These are phyloP conservation scores for Eubucco bourcierii DNA, from an alignment of 2,113 vertebrate genomes.

Conservation along the genomic window DNA sequence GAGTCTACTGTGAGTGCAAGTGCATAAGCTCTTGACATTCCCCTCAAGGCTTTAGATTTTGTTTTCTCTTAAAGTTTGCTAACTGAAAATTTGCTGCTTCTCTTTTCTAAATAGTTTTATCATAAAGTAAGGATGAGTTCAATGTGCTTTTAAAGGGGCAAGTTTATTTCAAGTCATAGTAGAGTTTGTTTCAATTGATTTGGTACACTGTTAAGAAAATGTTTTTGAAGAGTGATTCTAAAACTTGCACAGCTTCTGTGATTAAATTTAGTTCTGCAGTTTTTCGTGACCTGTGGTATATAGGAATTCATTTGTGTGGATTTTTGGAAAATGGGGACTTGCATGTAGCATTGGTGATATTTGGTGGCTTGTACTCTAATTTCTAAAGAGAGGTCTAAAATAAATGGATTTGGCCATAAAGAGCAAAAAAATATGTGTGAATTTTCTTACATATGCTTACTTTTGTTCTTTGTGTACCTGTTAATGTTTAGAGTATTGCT, in stretches of 20 bases:
- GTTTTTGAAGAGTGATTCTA: not conserved
- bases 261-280: not conserved
- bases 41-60: not conserved
- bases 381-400: not conserved
- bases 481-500: not conserved
- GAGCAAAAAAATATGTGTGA: not conserved
- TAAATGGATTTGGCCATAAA: not conserved
- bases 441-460: not conserved
- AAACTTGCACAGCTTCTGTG: not conserved
- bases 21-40: not conserved
- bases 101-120: not conserved
- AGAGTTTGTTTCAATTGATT: not conserved
- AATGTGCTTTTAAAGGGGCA: not conserved
- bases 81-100: not conserved
- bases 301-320: not conserved
- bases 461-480: not conserved
- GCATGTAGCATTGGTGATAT: not conserved
- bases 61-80: not conserved
- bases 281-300: not conserved
- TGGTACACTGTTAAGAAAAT: not conserved
- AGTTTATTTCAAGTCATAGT: not conserved
- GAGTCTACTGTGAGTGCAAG: not conserved
- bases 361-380: not conserved
- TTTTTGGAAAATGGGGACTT: not conserved
- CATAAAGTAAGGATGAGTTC: not conserved